These are phyloP conservation scores for Drosophila anceps DNA, from an alignment of 2,888 invertebrate species.

Conservation along the genomic window DNA sequence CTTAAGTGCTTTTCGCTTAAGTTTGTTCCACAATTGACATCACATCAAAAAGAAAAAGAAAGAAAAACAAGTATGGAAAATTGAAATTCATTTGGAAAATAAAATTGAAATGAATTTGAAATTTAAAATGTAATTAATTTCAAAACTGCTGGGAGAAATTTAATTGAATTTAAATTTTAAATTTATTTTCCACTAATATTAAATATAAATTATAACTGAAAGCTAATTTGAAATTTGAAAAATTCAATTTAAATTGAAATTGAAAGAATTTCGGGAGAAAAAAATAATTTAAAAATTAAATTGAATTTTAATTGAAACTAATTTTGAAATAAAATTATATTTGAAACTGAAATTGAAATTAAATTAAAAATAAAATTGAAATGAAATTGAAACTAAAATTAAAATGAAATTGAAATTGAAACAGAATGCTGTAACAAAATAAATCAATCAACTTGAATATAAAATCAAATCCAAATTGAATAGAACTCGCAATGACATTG, in stretches of 20 bases:
- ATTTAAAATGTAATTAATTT: not conserved
- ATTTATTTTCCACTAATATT: not conserved
- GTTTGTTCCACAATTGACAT: not conserved
- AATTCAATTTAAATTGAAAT: not conserved
- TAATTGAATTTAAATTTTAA: not conserved
- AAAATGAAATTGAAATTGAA: not conserved
- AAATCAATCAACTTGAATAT: not conserved
- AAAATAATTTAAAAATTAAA: too few relatives aligned
- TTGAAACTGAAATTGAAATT: not conserved
- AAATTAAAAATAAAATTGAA: not conserved
- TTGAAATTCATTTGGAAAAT: not conserved
- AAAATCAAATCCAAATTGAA: not conserved
- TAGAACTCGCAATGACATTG: not conserved
- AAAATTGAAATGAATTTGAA: not conserved
- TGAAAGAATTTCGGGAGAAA: not conserved
- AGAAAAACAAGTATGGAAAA: not conserved
- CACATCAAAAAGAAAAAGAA: not conserved
- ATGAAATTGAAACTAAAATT: not conserved
- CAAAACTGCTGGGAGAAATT: not conserved
- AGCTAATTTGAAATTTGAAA: not conserved
- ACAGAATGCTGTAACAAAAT: not conserved
- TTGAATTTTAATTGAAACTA: not conserved
- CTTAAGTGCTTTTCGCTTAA: constrained; percentile 9
- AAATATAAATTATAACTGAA: not conserved
- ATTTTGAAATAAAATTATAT: not conserved